Evolutionary conservation across 2,888 invertebrate species (phyloP).

Genomic region (Schizaphis graminum): DNA sequence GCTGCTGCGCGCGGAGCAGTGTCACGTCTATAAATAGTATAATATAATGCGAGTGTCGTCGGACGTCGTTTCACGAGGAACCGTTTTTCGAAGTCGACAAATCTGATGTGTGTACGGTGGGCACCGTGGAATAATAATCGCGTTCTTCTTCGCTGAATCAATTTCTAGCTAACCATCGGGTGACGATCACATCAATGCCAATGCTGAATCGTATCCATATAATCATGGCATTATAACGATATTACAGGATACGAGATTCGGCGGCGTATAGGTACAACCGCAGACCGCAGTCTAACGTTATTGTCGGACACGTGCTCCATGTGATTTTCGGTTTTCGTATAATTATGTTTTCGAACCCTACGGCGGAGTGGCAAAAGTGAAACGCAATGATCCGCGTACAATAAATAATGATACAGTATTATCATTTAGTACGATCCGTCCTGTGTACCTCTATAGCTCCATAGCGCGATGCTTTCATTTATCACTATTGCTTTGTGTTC

Average conservation of each 20-base stretch:
- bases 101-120: neutral
- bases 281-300: neutral
- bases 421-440: neutral
- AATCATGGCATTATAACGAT: neutral
- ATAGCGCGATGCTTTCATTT: neutral
- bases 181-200: neutral
- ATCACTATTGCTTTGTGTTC: neutral
- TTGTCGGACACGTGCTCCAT: neutral
- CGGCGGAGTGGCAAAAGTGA: neutral
- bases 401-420: neutral
- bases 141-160: neutral
- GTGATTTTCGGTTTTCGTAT: neutral
- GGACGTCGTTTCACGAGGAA: neutral
- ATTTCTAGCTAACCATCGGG: too few relatives aligned
- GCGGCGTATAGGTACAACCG: neutral
- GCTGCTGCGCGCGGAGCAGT: neutral
- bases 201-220: neutral
- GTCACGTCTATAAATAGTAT: slow-evolving; percentile 61
- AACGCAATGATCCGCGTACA: neutral
- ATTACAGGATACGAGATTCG: neutral
- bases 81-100: neutral
- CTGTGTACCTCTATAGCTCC: neutral
- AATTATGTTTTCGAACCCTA: neutral
- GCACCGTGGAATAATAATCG: neutral
- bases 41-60: neutral